phyloP scores from a whole-genome alignment of 2,888 invertebrate genomes.

The Pseudolycoriella hygida region DNA sequence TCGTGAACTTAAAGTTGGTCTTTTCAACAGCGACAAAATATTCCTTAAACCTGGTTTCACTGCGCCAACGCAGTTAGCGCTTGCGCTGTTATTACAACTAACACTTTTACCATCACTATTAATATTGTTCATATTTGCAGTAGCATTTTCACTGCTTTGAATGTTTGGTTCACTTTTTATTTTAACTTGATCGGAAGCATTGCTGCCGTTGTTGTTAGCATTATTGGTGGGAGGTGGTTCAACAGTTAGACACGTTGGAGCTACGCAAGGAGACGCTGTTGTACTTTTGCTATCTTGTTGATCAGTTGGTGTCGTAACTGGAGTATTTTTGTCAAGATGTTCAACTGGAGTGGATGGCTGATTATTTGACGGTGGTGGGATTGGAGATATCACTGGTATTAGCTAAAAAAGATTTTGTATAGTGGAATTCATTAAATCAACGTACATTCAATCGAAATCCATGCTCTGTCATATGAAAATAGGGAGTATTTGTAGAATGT shows the following conservation, averaged over 20 bases:
- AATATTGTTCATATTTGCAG: background rate
- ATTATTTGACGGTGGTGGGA: conserved; percentile 33
- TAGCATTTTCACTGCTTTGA: too few species aligned
- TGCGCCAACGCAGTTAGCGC: background rate
- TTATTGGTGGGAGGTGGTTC: conserved; percentile 24
- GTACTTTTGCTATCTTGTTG: conserved; percentile 27
- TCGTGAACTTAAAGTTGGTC: conserved; percentile 60
- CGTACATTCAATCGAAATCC: too few species aligned
- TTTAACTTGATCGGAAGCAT: conserved; percentile 17
- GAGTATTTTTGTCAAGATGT: conserved; percentile 27
- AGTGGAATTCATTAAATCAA: too few species aligned
- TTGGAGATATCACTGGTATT: conserved; percentile 39
- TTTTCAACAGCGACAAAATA: conserved; percentile 35
- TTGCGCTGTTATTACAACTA: background rate
- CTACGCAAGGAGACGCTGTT: conserved; percentile 27
- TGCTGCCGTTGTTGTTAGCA: conserved; percentile 18
- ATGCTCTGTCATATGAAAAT: too few species aligned
- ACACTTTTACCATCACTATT: background rate
- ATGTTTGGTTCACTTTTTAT: background rate
- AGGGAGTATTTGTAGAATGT: conserved; percentile 4
- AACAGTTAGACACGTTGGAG: conserved; percentile 25
- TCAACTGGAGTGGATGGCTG: conserved; percentile 29
- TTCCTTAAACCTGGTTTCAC: conserved; percentile 17
- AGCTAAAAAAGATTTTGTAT: conserved; percentile 15
- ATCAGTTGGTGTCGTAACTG: conserved; percentile 29